These are phyloP conservation scores for Silurus meridionalis DNA, from an alignment of 2,113 vertebrate genomes.

Conservation along the genomic window DNA sequence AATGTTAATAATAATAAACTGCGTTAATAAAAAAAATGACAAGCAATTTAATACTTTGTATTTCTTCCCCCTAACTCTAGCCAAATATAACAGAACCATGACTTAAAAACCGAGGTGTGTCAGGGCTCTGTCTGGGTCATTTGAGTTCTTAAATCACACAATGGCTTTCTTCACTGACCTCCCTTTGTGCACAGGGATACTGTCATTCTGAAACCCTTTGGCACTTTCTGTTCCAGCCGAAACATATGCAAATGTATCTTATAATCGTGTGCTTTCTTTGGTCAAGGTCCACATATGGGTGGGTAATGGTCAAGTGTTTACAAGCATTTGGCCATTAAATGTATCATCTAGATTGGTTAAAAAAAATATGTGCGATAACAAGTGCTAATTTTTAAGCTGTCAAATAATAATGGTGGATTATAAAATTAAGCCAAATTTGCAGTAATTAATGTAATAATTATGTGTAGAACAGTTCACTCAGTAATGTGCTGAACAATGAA, in stretches of 20 bases:
- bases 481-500: not conserved
- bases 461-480: not conserved
- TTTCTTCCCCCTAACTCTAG: too few species aligned
- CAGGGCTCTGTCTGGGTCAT: not conserved
- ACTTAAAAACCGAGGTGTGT: not conserved
- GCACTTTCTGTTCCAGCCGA: not conserved
- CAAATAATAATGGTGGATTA: not conserved
- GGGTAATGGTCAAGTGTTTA: not conserved
- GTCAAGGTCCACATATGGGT: not conserved
- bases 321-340: not conserved
- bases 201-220: not conserved
- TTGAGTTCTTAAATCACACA: not conserved
- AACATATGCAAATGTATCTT: not conserved
- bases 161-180: not conserved
- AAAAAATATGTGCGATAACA: not conserved
- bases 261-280: not conserved
- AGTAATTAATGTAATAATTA: not conserved
- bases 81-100: too few species aligned
- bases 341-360: not conserved
- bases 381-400: not conserved
- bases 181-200: not conserved
- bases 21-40: too few species aligned
- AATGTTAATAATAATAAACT: too few species aligned
- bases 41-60: too few species aligned
- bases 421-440: not conserved